phyloP scores from a whole-genome alignment of 1,140 invertebrate species.

The Adelges cooleyi region DNA sequence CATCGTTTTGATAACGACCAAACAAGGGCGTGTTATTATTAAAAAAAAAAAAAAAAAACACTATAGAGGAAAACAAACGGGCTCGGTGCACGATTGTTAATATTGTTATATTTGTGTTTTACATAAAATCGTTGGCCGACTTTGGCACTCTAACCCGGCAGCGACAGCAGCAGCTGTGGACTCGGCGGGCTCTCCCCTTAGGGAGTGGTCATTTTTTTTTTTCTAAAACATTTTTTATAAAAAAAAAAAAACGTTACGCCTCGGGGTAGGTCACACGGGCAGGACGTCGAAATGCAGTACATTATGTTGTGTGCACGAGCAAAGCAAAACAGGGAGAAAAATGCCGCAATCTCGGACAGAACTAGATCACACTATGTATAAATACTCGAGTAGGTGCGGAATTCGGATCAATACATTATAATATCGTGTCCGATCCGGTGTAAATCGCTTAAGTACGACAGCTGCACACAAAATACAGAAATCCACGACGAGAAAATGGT shows the following conservation, averaged over 20 bases:
- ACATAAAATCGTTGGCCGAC: slow-evolving; percentile 8
- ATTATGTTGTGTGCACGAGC: neutral
- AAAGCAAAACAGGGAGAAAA: neutral
- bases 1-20: no score
- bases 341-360: neutral
- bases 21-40: no score
- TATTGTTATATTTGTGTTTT: slow-evolving; percentile 1
- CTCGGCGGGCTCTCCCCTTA: neutral
- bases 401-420: neutral
- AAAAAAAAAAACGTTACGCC: neutral
- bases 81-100: neutral
- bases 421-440: neutral
- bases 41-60: no score
- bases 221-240: neutral
- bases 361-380: neutral
- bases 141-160: neutral
- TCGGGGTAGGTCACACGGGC: neutral
- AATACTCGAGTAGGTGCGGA: neutral
- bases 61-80: neutral
- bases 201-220: slow-evolving; percentile 9
- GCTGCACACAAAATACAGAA: neutral
- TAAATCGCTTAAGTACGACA: neutral
- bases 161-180: neutral
- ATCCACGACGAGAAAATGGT: neutral
- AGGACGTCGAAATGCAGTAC: neutral